Conservation (phyloP, 1,140 invertebrate species). For the Drosophila sechellia region DNA sequence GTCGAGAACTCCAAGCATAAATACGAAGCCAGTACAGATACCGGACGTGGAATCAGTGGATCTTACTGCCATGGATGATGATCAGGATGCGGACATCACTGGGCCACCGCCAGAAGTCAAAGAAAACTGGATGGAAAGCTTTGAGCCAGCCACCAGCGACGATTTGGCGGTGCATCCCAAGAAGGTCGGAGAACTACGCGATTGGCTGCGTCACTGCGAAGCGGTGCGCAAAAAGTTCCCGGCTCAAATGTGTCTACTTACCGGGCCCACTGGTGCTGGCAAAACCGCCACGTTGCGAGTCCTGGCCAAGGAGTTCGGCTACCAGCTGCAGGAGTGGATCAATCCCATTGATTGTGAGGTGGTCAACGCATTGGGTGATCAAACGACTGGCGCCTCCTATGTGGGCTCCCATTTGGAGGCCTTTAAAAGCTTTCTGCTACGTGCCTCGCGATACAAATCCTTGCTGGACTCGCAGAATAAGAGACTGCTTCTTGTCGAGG, state of each 20-base stretch:
- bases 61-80: slow-evolving; percentile 26
- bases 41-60: slow-evolving; percentile 36
- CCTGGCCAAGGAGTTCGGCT: slow-evolving; percentile 86
- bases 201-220: slow-evolving; percentile 85
- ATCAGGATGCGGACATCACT: neutral
- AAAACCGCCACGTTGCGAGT: slow-evolving; percentile 88
- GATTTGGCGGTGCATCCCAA: slow-evolving; percentile 88
- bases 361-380: slow-evolving; percentile 61
- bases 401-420: slow-evolving; percentile 87
- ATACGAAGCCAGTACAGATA: neutral
- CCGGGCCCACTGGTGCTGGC: slow-evolving; percentile 89
- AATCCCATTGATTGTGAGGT: slow-evolving; percentile 87
- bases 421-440: slow-evolving; percentile 89
- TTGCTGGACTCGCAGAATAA: slow-evolving; percentile 86
- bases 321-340: slow-evolving; percentile 89
- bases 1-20: slow-evolving; percentile 7
- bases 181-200: slow-evolving; percentile 87
- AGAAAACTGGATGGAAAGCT: slow-evolving; percentile 86
- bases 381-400: slow-evolving; percentile 72
- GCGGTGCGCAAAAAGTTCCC: slow-evolving; percentile 79
- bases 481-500: slow-evolving; percentile 89
- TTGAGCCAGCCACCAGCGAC: slow-evolving; percentile 85
- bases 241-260: slow-evolving; percentile 87
- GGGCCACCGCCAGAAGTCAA: slow-evolving; percentile 3
- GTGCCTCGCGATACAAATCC: slow-evolving; percentile 89